Evolutionary conservation across 2,888 invertebrate species (phyloP), one percentile per base, ranked within the genome.

Genomic region (Gymnocheta viridis): DNA sequence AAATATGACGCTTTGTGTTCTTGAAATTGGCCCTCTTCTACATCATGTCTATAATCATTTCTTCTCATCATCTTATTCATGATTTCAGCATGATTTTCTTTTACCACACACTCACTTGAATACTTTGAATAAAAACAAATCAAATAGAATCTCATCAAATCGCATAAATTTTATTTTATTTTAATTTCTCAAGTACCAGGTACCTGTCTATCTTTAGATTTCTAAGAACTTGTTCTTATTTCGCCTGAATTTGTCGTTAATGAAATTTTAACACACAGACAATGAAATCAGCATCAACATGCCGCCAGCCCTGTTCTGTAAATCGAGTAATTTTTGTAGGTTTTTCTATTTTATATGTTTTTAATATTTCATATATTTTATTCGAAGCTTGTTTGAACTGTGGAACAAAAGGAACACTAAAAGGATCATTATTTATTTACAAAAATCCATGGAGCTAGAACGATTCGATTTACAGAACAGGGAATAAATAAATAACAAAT

Each of bases 81-180:
- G 14, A 41, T 54, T 74, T 32, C 6, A 66, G 67, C 12, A 56
- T 27, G 51, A 56, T 56, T 56, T 56, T 49, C 35, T 32, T 74
- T 35, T 17, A 38, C 47, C 32, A 49, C 17, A 54, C 27, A 49
- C 10, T 19, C 38, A 49, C 49, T 14, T 51, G 54, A 41, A 29
- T 44, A 44, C 29, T 41, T 62, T 44, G 24, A 41, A 41, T 49
- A 5, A 27, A 49, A 38, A 14, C 10, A 62, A 62, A 62, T 51
- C 19, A 73, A 51, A 64, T 27, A 35, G n/a, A 62, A 62, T 73
- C 19, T n/a, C 62, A 73, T 38, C 10, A 41, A 74, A 64, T 54
- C 19, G 41, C 19, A 29, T 51, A 51, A 38, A 64, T 47, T 66
- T 44, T 10, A 64, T 27, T 54, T 66, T 4, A 22, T 56, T 76